These are phyloP conservation scores for Tetragonisca angustula DNA, from an alignment of 2,888 invertebrate species.

Conservation along the genomic window DNA sequence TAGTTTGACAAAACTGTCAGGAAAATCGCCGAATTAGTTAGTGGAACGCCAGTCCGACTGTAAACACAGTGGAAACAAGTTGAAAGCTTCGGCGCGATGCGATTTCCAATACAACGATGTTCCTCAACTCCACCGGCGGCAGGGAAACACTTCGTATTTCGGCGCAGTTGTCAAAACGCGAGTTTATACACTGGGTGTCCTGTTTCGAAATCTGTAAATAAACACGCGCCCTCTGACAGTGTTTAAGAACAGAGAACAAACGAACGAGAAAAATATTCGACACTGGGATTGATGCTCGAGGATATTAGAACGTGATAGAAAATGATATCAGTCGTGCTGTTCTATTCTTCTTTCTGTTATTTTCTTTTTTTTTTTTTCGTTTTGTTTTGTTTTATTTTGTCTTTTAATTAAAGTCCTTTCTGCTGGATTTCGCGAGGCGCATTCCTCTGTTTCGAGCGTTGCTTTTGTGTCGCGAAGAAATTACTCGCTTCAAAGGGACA, in stretches of 20 bases:
- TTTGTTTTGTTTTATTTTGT: background rate
- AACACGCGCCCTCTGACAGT: conserved; percentile 1
- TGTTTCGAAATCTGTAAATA: conserved; percentile 35
- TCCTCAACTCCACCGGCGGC: conserved; percentile 40
- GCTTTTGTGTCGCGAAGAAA: background rate
- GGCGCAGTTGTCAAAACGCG: conserved; percentile 42
- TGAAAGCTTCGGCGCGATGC: conserved; percentile 4
- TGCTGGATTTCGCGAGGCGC: background rate
- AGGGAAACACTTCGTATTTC: conserved; percentile 49
- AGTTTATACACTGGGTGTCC: conserved; percentile 11
- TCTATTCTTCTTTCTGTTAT: background rate
- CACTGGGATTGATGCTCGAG: background rate
- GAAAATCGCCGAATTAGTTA: background rate
- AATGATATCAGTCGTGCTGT: background rate
- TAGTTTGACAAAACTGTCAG: background rate
- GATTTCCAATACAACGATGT: conserved; percentile 35
- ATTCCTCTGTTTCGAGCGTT: background rate
- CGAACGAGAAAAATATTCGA: background rate
- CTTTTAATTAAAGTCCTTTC: background rate
- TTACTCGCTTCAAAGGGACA: background rate
- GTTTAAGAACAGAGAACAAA: background rate
- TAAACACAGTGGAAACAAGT: conserved; percentile 26
- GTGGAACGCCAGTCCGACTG: background rate
- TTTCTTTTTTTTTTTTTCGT: background rate
- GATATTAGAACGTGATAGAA: conserved; percentile 13